A percentile compares a stretch with the other conserved stretches of the same genome.
Evolutionary conservation across 2,888 invertebrate genomes (phyloP).

Genomic region (Sycophila texana): DNA sequence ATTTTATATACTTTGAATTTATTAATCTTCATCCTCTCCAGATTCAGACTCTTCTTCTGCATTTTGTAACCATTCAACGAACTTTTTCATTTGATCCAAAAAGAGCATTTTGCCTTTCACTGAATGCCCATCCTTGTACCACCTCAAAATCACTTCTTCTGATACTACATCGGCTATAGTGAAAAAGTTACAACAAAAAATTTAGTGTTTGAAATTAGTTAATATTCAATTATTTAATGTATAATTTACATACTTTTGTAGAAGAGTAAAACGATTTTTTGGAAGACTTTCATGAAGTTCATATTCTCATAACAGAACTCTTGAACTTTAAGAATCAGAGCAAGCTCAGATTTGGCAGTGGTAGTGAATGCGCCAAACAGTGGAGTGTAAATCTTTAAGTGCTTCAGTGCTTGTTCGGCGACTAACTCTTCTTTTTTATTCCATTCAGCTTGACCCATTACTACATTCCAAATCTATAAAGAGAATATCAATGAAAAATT

Average conservation of each 20-base stretch:
- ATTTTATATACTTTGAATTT: conserved; percentile 53
- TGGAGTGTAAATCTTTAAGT: conserved; percentile 90
- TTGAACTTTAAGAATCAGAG: conserved; percentile 93
- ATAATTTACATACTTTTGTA: conserved; percentile 86
- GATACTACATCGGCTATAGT: conserved; percentile 90
- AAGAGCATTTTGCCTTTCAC: conserved; percentile 98
- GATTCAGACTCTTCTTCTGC: conserved; percentile 91
- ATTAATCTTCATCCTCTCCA: conserved; percentile 77
- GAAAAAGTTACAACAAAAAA: conserved; percentile 55
- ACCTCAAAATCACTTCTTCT: conserved; percentile 96
- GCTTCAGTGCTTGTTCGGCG: conserved; percentile 95
- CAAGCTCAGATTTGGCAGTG: conserved; percentile 90
- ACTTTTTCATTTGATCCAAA: conserved; percentile 98
- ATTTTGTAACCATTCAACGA: conserved; percentile 97
- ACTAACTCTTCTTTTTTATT: conserved; percentile 98
- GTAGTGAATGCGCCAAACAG: conserved; percentile 92
- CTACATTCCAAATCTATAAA: conserved; percentile 91
- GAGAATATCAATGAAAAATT: conserved; percentile 10
- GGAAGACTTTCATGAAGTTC: conserved; percentile 99
- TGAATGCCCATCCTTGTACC: conserved; percentile 96
- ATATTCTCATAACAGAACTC: conserved; percentile 99
- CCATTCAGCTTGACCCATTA: conserved; percentile 98
- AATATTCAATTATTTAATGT: conserved; percentile 1
- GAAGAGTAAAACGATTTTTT: conserved; percentile 96
- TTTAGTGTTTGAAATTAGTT: not conserved